Evolutionary conservation across 2,888 invertebrate genomes (phyloP).

Genomic region (Thelaira solivaga): DNA sequence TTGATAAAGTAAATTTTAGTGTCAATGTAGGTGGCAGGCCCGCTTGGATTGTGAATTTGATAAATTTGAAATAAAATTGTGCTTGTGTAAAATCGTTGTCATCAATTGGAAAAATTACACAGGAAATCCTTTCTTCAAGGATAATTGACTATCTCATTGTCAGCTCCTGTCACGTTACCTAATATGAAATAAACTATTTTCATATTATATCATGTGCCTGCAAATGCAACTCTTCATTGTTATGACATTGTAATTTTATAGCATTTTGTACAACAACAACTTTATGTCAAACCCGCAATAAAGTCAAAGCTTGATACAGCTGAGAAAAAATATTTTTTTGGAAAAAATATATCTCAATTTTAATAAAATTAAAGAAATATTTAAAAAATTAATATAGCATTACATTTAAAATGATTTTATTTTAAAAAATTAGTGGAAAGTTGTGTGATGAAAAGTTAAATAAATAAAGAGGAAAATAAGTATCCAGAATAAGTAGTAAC

Average conservation of each 20-base stretch:
- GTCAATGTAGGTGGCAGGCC: too few relatives aligned
- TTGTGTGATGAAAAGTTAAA: slow-evolving; percentile 7
- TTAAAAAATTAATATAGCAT: background rate
- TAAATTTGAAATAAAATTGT: too few relatives aligned
- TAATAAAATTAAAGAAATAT: background rate
- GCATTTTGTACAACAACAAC: slow-evolving; percentile 15
- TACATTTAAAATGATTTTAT: background rate
- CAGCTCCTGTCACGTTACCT: background rate
- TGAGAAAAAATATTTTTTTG: slow-evolving; percentile 24
- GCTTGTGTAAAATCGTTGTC: too few relatives aligned
- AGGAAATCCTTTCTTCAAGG: too few relatives aligned
- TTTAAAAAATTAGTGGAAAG: background rate
- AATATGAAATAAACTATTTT: background rate
- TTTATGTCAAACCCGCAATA: slow-evolving; percentile 26
- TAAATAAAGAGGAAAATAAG: background rate
- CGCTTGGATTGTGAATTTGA: too few relatives aligned
- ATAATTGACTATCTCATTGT: too few relatives aligned
- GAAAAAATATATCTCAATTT: slow-evolving; percentile 1
- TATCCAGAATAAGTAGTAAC: too few relatives aligned
- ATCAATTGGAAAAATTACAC: too few relatives aligned
- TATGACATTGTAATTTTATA: slow-evolving; percentile 28
- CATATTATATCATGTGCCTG: too few relatives aligned
- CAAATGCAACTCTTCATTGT: slow-evolving; percentile 31
- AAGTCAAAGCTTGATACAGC: slow-evolving; percentile 6
- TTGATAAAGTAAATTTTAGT: too few relatives aligned